Base-by-base conservation (phyloP, 2,888 invertebrate genomes). In the Amblyjoppa fuscipennis region DNA sequence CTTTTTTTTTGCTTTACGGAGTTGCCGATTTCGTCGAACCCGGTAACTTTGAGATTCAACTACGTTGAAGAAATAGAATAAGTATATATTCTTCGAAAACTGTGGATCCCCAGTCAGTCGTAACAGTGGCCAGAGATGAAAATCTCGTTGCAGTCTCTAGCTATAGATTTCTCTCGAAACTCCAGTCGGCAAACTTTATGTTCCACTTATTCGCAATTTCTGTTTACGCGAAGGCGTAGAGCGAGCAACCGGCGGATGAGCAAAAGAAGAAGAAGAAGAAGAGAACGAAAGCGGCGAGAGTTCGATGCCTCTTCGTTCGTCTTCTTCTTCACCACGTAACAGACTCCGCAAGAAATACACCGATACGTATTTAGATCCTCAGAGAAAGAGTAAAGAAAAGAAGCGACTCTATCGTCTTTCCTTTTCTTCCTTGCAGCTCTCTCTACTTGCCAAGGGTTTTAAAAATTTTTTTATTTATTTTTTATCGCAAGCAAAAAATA, bases 151-250 rank as follows among this genome's bases (percentile, higher is more conserved):
- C 25, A 56, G 53, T 66, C 34, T 6, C 49, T 64, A 56, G 25
- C 71, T 69, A 53, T 83, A 61, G 78, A 74, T 74, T 79, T 78
- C 59, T 53, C 61, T 53, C 76, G 16, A 69, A 73, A 34, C 74
- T 28, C 45, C 41, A 3, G 25, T 6, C 49, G 45, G 61, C 69
- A 69, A 81, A 77, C 69, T 84, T 73, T 81, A 83, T 81, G 81
- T 81, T 77, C 84, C 77, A 81, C 77, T 81, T 81, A 77, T 61
- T 45, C 59, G 73, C 76, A 81, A 83, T 78, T 83, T 78, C 59
- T 69, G 73, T 79, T 79, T 61, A 78, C 74, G 78, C 59, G 59
- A 53, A 68, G 51, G 20, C 25, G 78, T 5, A 56, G 45, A 56
- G 45, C 11, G 77, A 56, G 61, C 7, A 74, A 56, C 41, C 28